phyloP scores from a whole-genome alignment of 2,888 invertebrate species.

The Epirrhoe tristata region DNA sequence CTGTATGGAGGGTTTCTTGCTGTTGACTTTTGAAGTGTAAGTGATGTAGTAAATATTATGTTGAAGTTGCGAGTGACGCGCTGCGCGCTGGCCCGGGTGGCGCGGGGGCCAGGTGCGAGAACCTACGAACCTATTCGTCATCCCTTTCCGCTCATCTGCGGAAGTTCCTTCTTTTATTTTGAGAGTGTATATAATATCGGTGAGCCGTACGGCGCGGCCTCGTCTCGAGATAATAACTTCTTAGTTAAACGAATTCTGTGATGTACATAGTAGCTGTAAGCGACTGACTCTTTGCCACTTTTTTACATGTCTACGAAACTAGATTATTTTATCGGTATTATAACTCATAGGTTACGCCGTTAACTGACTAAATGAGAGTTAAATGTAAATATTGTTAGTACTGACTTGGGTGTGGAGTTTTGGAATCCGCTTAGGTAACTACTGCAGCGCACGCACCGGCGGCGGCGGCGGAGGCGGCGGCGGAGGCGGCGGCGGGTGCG shows the following conservation, averaged over 20 bases:
- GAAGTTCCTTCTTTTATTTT: conserved; percentile 36
- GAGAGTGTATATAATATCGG: conserved; percentile 22
- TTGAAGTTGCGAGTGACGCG: not conserved
- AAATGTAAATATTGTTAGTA: conserved; percentile 76
- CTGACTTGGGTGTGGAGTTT: conserved; percentile 63
- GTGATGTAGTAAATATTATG: not conserved
- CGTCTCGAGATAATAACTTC: conserved; percentile 25
- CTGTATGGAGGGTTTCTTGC: not conserved
- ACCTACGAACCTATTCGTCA: conserved; percentile 34
- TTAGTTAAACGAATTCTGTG: conserved; percentile 54
- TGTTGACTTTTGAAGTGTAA: not conserved
- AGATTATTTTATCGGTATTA: conserved; percentile 55
- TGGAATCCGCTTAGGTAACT: conserved; percentile 46
- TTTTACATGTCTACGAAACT: conserved; percentile 81
- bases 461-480: too few species aligned
- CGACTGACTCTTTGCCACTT: conserved; percentile 83
- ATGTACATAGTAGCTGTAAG: conserved; percentile 81
- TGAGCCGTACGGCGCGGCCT: conserved; percentile 4
- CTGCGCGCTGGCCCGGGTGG: conserved; percentile 15
- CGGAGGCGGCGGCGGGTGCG: not conserved
- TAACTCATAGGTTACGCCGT: conserved; percentile 8
- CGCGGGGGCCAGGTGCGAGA: conserved; percentile 20
- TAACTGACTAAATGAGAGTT: conserved; percentile 50
- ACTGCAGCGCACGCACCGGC: not conserved
- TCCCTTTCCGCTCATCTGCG: conserved; percentile 36